Conservation (phyloP, 1,140 invertebrate species). For the Zaprionus lachaisei region DNA sequence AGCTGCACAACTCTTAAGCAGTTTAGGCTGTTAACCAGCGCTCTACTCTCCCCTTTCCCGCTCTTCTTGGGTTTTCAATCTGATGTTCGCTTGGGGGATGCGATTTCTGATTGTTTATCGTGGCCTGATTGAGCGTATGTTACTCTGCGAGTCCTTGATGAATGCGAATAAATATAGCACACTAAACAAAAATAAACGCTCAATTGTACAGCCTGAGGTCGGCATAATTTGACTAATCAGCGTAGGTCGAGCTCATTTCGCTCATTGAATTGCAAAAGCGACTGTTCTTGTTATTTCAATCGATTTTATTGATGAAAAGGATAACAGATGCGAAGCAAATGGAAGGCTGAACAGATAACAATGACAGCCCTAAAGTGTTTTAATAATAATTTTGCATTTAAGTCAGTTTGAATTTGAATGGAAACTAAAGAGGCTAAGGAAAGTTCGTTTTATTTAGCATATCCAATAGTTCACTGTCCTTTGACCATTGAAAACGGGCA, state of each 20-base stretch:
- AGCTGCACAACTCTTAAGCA: constrained; percentile 37
- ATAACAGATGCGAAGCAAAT: background rate
- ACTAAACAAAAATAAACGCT: constrained; percentile 29
- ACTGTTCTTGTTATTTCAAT: background rate
- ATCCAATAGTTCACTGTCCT: no score
- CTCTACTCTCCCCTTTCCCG: background rate
- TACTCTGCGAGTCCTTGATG: constrained; percentile 25
- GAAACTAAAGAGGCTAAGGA: no score
- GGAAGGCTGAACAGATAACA: background rate
- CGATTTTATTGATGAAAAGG: background rate
- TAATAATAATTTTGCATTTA: background rate
- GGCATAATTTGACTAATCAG: constrained; percentile 42
- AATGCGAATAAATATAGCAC: constrained; percentile 21
- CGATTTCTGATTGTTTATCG: constrained; percentile 63
- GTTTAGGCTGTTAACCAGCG: constrained; percentile 26
- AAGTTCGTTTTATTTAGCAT: no score
- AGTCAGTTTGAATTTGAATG: background rate
- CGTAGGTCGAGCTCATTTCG: no score
- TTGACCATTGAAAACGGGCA: no score
- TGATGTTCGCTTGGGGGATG: constrained; percentile 25
- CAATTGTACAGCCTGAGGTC: constrained; percentile 28
- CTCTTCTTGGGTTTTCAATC: constrained; percentile 36
- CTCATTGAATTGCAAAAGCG: background rate
- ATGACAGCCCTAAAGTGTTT: background rate
- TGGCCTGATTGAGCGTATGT: constrained; percentile 68